phyloP scores from a whole-genome alignment of 2,113 vertebrate species.

The Hemibates koningsi region DNA sequence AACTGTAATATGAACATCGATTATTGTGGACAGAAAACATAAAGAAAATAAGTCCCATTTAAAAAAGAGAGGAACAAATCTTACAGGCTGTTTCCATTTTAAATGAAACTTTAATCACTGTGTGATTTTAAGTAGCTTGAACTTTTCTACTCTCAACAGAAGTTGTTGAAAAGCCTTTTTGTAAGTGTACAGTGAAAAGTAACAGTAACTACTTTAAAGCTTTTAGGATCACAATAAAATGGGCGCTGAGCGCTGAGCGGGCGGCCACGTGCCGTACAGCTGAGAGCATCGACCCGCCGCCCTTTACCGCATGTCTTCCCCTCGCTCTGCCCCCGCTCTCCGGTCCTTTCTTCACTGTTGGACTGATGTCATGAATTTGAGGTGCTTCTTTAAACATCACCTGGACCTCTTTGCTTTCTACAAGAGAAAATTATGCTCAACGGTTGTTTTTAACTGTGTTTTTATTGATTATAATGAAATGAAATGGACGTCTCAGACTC shows the following conservation, averaged over 20 bases:
- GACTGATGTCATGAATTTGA: not conserved
- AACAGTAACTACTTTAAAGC: not conserved
- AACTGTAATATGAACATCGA: not conserved
- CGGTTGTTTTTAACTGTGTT: not conserved
- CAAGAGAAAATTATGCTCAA: not conserved
- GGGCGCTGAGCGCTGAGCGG: not conserved
- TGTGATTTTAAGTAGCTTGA: not conserved
- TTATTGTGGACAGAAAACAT: not conserved
- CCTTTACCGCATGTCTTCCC: fast-evolving
- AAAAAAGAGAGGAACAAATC: not conserved
- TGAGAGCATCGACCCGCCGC: not conserved
- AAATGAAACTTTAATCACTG: not conserved
- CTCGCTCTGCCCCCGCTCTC: fast-evolving
- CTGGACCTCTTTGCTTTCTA: not conserved
- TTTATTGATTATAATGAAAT: fast-evolving
- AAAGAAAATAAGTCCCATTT: not conserved
- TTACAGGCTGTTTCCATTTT: not conserved
- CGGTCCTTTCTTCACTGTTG: not conserved
- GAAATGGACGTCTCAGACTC: not conserved
- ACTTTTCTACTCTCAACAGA: not conserved
- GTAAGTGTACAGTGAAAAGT: not conserved
- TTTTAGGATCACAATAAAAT: no score
- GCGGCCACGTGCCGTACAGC: not conserved
- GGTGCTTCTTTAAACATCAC: not conserved
- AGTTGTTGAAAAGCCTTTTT: not conserved